Conservation (phyloP, 2,888 invertebrate species). For the Bombyx huttoni region DNA sequence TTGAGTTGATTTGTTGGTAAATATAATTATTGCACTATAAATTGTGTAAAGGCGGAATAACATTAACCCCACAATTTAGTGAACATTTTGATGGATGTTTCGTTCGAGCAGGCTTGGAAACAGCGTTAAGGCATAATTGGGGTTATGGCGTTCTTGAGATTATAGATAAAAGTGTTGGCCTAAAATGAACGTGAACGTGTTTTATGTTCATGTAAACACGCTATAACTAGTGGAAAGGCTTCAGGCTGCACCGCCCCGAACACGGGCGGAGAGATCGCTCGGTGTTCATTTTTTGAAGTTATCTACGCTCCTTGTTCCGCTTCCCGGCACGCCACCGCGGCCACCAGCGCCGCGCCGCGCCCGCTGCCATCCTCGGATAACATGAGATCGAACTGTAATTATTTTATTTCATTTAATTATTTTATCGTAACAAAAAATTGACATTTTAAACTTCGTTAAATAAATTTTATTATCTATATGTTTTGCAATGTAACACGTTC, state of each 20-base stretch:
- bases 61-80: too few species aligned
- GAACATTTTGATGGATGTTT: too few species aligned
- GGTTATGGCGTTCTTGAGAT: too few species aligned
- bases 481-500: too few species aligned
- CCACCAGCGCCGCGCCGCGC: slow-evolving; percentile 95
- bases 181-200: not conserved
- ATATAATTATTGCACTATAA: too few species aligned
- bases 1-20: too few species aligned
- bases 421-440: too few species aligned
- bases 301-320: slow-evolving; percentile 26
- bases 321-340: slow-evolving; percentile 89
- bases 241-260: slow-evolving; percentile 11
- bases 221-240: not conserved
- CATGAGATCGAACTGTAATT: slow-evolving; percentile 90
- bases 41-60: too few species aligned
- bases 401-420: not conserved
- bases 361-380: slow-evolving; percentile 96
- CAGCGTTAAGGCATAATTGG: too few species aligned
- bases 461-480: too few species aligned
- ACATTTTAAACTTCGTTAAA: too few species aligned
- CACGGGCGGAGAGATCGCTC: slow-evolving; percentile 21
- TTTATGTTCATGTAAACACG: not conserved
- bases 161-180: not conserved
- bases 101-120: too few species aligned
- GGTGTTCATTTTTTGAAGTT: slow-evolving; percentile 3